Percentiles rank a stretch among this genome's conserved stretches.
These are phyloP conservation scores for Andrena trimmerana DNA, from an alignment of 2,888 invertebrate genomes.

Conservation along the genomic window DNA sequence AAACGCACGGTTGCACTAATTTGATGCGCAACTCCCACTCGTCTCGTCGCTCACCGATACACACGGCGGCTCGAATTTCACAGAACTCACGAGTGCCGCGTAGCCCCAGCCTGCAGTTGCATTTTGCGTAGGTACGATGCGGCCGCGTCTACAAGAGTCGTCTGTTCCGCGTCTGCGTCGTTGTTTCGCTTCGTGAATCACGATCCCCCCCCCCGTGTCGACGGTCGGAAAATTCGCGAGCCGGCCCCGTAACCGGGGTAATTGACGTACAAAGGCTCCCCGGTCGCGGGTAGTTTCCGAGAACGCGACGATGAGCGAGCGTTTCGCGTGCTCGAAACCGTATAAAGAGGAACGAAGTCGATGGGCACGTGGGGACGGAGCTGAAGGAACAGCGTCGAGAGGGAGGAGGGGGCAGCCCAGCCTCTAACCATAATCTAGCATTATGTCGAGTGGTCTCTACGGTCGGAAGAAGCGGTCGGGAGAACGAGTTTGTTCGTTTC, in stretches of 20 bases:
- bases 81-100: too few species aligned
- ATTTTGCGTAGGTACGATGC: background rate
- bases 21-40: too few species aligned
- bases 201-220: conserved; percentile 13
- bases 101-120: background rate
- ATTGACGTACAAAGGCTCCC: conserved; percentile 41
- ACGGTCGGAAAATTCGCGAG: conserved; percentile 24
- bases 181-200: conserved; percentile 17
- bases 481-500: conserved; percentile 76
- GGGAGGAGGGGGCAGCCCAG: conserved; percentile 41
- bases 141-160: background rate
- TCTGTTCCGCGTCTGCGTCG: background rate
- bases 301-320: conserved; percentile 17
- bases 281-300: conserved; percentile 5
- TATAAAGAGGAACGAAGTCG: conserved; percentile 15
- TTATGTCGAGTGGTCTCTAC: conserved; percentile 74
- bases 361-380: background rate
- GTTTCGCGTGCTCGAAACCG: conserved; percentile 10
- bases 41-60: too few species aligned
- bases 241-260: conserved; percentile 18
- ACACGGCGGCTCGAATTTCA: too few species aligned
- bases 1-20: too few species aligned
- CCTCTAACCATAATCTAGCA: conserved; percentile 76
- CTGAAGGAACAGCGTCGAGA: background rate
- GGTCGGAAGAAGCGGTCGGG: conserved; percentile 69